A percentile compares a stretch with the other conserved stretches of the same genome.
Evolutionary conservation across 2,113 vertebrate species (phyloP).

Genomic region (Ailuropoda melanoleuca): DNA sequence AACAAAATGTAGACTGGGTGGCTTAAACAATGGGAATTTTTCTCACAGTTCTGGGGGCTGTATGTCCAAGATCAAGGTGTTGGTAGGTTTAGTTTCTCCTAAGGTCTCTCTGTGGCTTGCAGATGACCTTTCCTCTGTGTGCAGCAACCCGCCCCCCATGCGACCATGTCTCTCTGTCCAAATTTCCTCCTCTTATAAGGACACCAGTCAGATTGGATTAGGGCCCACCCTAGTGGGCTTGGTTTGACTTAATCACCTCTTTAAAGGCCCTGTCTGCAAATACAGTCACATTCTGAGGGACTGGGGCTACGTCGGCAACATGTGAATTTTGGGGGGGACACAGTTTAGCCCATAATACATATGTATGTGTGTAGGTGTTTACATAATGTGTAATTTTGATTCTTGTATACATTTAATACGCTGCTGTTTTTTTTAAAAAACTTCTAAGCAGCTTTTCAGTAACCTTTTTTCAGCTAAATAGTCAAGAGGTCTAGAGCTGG

Average conservation of each 20-base stretch:
- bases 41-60: neutral
- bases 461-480: neutral
- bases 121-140: neutral
- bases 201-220: neutral
- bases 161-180: neutral
- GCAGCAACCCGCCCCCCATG: neutral
- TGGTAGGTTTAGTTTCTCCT: neutral
- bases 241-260: neutral
- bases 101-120: neutral
- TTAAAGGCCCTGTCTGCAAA: neutral
- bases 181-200: neutral
- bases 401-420: neutral
- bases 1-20: neutral
- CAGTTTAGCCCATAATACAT: neutral
- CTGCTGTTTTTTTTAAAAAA: neutral
- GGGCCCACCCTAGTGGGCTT: neutral
- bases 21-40: neutral
- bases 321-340: neutral
- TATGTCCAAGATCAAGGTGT: neutral
- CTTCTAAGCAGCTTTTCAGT: neutral
- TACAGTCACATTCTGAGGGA: neutral
- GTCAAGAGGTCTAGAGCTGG: neutral
- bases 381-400: neutral
- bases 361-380: neutral
- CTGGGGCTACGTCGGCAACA: neutral